A percentile compares a stretch with the other conserved stretches of the same genome.
Conservation (phyloP, 2,888 invertebrate species). For the Scaptomyza flava region DNA sequence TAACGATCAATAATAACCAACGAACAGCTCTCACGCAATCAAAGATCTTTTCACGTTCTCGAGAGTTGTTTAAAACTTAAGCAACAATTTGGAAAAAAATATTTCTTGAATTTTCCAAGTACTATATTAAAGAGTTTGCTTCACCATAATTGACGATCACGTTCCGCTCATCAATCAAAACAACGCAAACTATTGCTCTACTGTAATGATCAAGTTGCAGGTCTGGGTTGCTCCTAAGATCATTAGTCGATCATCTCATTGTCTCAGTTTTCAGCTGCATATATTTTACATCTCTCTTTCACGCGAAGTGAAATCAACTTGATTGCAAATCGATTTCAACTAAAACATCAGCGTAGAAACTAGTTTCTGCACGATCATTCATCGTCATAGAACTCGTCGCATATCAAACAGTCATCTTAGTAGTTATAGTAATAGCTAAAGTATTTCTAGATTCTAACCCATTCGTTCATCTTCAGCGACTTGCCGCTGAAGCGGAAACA, state of each 20-base stretch:
- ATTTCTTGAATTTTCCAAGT: neutral
- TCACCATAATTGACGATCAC: conserved; percentile 21
- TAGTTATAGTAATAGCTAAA: conserved; percentile 4
- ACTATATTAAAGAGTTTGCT: conserved; percentile 1
- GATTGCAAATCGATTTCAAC: conserved; percentile 75
- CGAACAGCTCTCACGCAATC: neutral
- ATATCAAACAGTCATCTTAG: conserved; percentile 3
- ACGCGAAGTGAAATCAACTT: conserved; percentile 74
- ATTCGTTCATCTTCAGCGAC: conserved; percentile 75
- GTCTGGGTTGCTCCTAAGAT: conserved; percentile 22
- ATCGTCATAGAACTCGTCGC: conserved; percentile 1
- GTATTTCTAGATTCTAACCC: conserved; percentile 58
- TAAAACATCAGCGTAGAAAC: conserved; percentile 61
- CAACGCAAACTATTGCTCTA: conserved; percentile 5
- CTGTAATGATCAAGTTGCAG: conserved; percentile 32
- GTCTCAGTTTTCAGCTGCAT: conserved; percentile 16
- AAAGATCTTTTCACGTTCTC: conserved; percentile 5
- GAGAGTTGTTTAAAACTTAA: neutral
- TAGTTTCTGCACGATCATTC: conserved; percentile 64
- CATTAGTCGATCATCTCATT: conserved; percentile 44
- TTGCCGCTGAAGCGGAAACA: conserved; percentile 75
- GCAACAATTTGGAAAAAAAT: neutral
- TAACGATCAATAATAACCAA: neutral
- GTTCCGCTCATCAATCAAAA: conserved; percentile 56
- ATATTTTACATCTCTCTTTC: conserved; percentile 12